phyloP scores from a whole-genome alignment of 2,797 vertebrate genomes.

The Lateolabrax maculatus region DNA sequence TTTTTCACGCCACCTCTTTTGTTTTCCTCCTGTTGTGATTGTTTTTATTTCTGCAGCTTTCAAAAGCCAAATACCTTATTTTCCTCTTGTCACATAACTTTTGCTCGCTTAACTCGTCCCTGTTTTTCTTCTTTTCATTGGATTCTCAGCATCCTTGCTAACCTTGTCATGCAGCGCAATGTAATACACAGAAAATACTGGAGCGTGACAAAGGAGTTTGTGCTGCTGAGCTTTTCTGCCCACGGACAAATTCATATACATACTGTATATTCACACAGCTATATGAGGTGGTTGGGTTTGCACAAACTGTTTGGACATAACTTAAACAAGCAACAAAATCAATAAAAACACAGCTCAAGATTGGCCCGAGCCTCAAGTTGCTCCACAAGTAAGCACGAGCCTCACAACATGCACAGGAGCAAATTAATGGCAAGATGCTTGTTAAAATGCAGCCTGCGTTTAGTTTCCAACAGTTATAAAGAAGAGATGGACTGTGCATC shows the following conservation, averaged over 20 bases:
- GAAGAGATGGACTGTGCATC: not conserved
- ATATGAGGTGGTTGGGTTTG: not conserved
- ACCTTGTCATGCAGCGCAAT: slow-evolving; percentile 16
- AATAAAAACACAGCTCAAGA: not conserved
- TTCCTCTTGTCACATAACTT: not conserved
- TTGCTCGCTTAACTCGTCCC: not conserved
- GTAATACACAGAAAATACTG: slow-evolving; percentile 18
- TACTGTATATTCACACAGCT: not conserved
- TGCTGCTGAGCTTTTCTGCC: slow-evolving; percentile 12
- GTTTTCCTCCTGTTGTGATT: slow-evolving; percentile 19
- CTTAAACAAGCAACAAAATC: slow-evolving; percentile 3
- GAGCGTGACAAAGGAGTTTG: slow-evolving; percentile 23
- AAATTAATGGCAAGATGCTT: slow-evolving; percentile 26
- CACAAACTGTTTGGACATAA: slow-evolving; percentile 6
- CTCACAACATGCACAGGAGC: not conserved
- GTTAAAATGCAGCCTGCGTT: slow-evolving; percentile 33
- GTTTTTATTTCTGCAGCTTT: slow-evolving; percentile 25
- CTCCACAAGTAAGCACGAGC: not conserved
- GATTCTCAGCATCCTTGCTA: not conserved
- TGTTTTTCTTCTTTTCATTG: slow-evolving; percentile 13
- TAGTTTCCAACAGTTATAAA: not conserved
- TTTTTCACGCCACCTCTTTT: slow-evolving; percentile 32
- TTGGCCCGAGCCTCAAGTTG: not conserved
- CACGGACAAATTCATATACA: slow-evolving; percentile 19
- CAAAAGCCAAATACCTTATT: slow-evolving; percentile 23